These are phyloP conservation scores for Mastigias papua DNA, from an alignment of 30 jellyfish, hydroid and myxozoan species.

Conservation along the genomic window DNA sequence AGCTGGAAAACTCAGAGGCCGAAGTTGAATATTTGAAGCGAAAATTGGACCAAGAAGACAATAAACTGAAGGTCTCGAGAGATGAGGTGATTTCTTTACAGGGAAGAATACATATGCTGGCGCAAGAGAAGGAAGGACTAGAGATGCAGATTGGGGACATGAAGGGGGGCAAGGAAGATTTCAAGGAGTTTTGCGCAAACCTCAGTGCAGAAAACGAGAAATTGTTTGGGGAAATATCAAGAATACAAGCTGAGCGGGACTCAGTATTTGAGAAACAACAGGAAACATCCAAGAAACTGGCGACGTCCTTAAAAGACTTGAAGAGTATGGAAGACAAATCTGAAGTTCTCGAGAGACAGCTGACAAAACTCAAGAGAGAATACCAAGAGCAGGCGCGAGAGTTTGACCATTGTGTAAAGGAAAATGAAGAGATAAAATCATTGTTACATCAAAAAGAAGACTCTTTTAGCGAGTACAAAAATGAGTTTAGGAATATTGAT, in stretches of 20 bases:
- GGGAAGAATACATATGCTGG: slow-evolving; percentile 72
- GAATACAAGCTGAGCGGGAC: slow-evolving; percentile 80
- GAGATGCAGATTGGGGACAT: slow-evolving; percentile 75
- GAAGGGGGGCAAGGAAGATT: slow-evolving; percentile 87
- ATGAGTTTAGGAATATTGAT: slow-evolving; percentile 76
- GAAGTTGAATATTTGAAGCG: slow-evolving; percentile 77
- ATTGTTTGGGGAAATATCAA: slow-evolving; percentile 57
- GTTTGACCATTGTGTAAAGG: slow-evolving; percentile 62
- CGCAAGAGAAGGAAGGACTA: slow-evolving; percentile 79
- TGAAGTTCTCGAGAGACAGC: slow-evolving; percentile 55
- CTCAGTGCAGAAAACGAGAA: slow-evolving; percentile 85
- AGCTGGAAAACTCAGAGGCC: slow-evolving; percentile 56
- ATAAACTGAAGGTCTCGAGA: slow-evolving; percentile 58
- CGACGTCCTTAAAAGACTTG: slow-evolving; percentile 36
- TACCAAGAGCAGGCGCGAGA: slow-evolving; percentile 90
- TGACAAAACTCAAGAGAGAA: slow-evolving; percentile 71
- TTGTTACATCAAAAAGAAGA: slow-evolving; percentile 78
- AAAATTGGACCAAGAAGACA: slow-evolving; percentile 83
- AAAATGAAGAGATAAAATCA: slow-evolving; percentile 84
- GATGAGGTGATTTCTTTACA: slow-evolving; percentile 85
- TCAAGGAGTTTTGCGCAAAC: slow-evolving; percentile 76
- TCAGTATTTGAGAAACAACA: slow-evolving; percentile 69
- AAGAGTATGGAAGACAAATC: slow-evolving; percentile 75
- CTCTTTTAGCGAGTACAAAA: slow-evolving; percentile 70
- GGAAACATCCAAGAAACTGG: slow-evolving; percentile 64